A percentile compares a stretch with the other conserved stretches of the same genome.
These are phyloP conservation scores for Aquatica leii DNA, from an alignment of 2,888 invertebrate genomes.

Conservation along the genomic window DNA sequence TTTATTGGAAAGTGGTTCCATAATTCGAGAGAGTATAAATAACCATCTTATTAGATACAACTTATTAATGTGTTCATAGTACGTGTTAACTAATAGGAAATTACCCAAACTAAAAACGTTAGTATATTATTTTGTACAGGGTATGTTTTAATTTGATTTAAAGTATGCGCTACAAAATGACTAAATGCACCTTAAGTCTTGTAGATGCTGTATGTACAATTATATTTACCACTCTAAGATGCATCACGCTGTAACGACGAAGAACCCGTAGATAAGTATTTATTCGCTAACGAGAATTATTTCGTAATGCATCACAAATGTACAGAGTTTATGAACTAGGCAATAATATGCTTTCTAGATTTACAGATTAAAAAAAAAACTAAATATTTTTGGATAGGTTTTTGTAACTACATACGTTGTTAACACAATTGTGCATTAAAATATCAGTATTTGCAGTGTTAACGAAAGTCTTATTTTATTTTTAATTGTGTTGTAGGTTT, in stretches of 20 bases:
- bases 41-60: background rate
- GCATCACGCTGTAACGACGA: conserved; percentile 18
- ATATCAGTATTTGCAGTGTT: conserved; percentile 2
- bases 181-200: background rate
- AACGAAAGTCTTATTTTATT: conserved; percentile 6
- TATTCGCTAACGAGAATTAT: conserved; percentile 14
- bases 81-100: background rate
- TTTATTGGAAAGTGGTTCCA: conserved; percentile 15
- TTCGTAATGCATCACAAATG: background rate
- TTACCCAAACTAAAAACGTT: background rate
- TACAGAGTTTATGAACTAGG: conserved; percentile 10
- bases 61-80: conserved; percentile 28
- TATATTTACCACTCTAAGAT: too few species aligned
- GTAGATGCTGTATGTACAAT: too few species aligned
- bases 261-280: conserved; percentile 25
- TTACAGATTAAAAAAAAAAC: background rate
- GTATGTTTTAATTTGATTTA: background rate
- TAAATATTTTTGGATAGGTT: conserved; percentile 21
- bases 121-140: background rate
- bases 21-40: conserved; percentile 12
- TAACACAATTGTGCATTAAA: conserved; percentile 13
- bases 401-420: conserved; percentile 4
- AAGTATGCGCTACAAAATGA: background rate
- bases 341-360: conserved; percentile 23
- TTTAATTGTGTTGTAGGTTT: conserved; percentile 1